A percentile compares a stretch with the other conserved stretches of the same genome.
phyloP scores from a whole-genome alignment of 2,888 invertebrate species.

The Noctuana brunneofusca region DNA sequence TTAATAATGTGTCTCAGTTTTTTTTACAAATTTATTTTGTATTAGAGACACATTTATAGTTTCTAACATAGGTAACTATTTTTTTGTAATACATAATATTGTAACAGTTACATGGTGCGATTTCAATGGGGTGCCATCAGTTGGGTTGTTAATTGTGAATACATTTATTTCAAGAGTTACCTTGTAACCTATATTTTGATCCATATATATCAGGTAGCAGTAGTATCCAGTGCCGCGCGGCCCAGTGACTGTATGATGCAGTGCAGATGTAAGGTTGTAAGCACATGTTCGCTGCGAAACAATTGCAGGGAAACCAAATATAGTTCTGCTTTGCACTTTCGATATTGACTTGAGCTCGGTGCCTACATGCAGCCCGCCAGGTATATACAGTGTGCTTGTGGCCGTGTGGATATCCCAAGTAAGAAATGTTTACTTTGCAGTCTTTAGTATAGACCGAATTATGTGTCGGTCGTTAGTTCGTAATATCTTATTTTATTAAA shows the following conservation, averaged over 20 bases:
- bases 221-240: conserved; percentile 2
- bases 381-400: conserved; percentile 27
- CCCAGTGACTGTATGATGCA: not conserved
- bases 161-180: conserved; percentile 68
- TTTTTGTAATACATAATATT: conserved; percentile 33
- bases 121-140: conserved; percentile 74
- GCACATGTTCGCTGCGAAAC: not conserved
- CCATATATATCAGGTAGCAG: conserved; percentile 12
- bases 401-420: conserved; percentile 31
- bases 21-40: conserved; percentile 40
- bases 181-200: conserved; percentile 38
- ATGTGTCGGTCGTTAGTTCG: conserved; percentile 64
- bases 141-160: conserved; percentile 67
- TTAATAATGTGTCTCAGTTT: conserved; percentile 34
- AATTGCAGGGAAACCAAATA: not conserved
- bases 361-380: not conserved
- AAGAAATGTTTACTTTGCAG: conserved; percentile 29
- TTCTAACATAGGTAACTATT: conserved; percentile 35
- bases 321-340: not conserved
- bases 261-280: not conserved
- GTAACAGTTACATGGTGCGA: conserved; percentile 61
- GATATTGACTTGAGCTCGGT: not conserved
- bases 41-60: conserved; percentile 30
- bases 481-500: conserved; percentile 67
- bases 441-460: conserved; percentile 44